Conservation (phyloP, 2,888 invertebrate species). For the Dascillus cervinus region DNA sequence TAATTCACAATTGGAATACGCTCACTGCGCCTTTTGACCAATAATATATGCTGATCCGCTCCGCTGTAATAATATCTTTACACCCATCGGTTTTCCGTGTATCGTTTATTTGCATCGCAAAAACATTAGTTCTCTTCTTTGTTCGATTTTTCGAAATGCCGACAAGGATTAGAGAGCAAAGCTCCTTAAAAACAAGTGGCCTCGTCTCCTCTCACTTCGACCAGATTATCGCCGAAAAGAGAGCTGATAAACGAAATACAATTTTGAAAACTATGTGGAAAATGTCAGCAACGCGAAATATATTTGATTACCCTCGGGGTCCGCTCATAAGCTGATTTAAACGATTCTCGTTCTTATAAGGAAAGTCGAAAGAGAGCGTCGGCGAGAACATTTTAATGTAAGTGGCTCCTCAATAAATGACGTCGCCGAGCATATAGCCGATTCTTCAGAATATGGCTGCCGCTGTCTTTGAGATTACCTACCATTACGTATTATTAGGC, state of each 20-base stretch:
- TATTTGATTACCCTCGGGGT: slow-evolving; percentile 32
- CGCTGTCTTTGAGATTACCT: slow-evolving; percentile 16
- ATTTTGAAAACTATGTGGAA: slow-evolving; percentile 37
- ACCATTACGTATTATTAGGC: slow-evolving; percentile 9
- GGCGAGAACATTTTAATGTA: slow-evolving; percentile 29
- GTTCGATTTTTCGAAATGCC: too few species aligned
- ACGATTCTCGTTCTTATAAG: slow-evolving; percentile 29
- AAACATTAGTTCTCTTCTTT: too few species aligned
- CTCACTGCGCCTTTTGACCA: slow-evolving; percentile 42
- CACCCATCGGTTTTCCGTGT: slow-evolving; percentile 23
- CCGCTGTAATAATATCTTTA: too few species aligned
- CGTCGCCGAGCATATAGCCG: slow-evolving; percentile 36
- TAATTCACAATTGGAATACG: slow-evolving; percentile 43
- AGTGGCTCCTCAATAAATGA: slow-evolving; percentile 36
- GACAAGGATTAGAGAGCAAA: slow-evolving; percentile 8
- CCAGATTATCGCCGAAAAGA: slow-evolving; percentile 23
- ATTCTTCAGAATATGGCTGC: slow-evolving; percentile 34
- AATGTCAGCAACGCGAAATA: slow-evolving; percentile 33
- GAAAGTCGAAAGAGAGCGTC: slow-evolving; percentile 21
- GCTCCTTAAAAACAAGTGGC: slow-evolving; percentile 14
- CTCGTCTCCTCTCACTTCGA: slow-evolving; percentile 18
- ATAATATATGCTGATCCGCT: slow-evolving; percentile 42
- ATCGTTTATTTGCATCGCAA: too few species aligned
- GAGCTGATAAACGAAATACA: slow-evolving; percentile 35
- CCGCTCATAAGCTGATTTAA: slow-evolving; percentile 29